Base-by-base conservation (phyloP, 2,113 vertebrate genomes). In the Thomomys bottae region DNA sequence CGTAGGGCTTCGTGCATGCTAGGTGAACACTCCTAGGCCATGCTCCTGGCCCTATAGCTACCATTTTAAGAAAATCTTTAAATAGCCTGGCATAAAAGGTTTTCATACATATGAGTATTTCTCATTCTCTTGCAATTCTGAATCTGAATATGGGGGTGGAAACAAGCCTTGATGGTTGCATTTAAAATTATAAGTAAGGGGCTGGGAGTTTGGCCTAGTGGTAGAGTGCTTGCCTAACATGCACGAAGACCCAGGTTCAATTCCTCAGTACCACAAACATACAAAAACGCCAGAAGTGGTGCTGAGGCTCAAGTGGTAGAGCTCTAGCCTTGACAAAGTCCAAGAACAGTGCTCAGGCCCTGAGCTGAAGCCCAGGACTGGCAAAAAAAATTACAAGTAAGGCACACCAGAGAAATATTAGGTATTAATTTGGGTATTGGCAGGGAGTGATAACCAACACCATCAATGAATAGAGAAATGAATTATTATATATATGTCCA, bases 381-480 rank as follows among this genome's bases (percentile, higher is more conserved):
- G n/a, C n/a, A n/a, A n/a, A n/a, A n/a, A 61, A 92, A 76, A 68
- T 66, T 67, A 87, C 67, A 90, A 87, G 40, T 17, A 59, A 82
- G 7, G 6, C 4, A 34, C 4, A 84, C 2, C 42, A 73, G 49
- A 5, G 57, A 84, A 78, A 23, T 24, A 3, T 87, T 59, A 72
- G 88, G 12, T n/a, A 38, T 32, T 38, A 28, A 0, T 84, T 54
- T 79, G 26, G 42, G 34, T 24, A 17, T 23, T 64, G 38, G n/a
- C 23, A 17, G 54, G 11, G 11, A 10, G 26, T 2, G 40, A 28
- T 11, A 15, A 57, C 2, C 57, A 73, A 66, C 76, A 17, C 63
- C 11, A 30, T 18, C 24, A 23, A 2, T 42, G 17, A 64, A 81
- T 24, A 34, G 34, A 88, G 24, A 72, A 64, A 67, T 66, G 1